Evolutionary conservation across 2,888 invertebrate species (phyloP), one percentile per base, ranked within the genome.

Genomic region (Tyria jacobaeae): DNA sequence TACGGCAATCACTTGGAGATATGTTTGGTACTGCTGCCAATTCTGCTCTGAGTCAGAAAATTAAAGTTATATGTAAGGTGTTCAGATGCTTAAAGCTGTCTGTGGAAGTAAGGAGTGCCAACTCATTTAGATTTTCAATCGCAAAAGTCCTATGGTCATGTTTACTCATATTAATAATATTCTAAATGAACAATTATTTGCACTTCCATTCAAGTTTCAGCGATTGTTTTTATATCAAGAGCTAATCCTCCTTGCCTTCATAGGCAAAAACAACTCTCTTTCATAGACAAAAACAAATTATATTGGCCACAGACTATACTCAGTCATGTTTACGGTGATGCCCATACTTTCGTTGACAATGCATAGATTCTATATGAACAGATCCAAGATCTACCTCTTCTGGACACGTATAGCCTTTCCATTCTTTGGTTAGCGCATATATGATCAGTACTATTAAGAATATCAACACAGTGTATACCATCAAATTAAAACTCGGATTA

Each of bases 311-410:
- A 14, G 17, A 34, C 21, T 21, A 35, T 9, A n/a, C 14, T 53
- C 17, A 25, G 39, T 25, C 25, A 51, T 67, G 66, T 50, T 64
- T 62, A 14, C 67, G 71, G 6, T 34, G 21, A 55, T 69, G 72
- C 0, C 62, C 50, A 41, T 72, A 66, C 62, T 72, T 79, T 3
- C 74, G 71, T 3, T 80, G 79, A 56, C 65, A 73, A 14, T 64
- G 62, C 50, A 72, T 79, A 3, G 72, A 64, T 14, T 82, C 70
- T 7, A 84, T 65, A 53, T 80, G 71, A n/a, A 90, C 75, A 9
- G 82, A 70, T 3, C 91, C 91, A 9, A 91, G 80, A 56, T 91
- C 89, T 1, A 89, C 82, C 70, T 90, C 91, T 65, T 90, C 90
- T 0, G 91, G 90, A 5, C 82, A 72, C 4, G 80, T 84, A 58